A percentile compares a stretch with the other conserved stretches of the same genome.
phyloP scores from a whole-genome alignment of 2,888 invertebrate genomes.

The Philopedon plagiatum region DNA sequence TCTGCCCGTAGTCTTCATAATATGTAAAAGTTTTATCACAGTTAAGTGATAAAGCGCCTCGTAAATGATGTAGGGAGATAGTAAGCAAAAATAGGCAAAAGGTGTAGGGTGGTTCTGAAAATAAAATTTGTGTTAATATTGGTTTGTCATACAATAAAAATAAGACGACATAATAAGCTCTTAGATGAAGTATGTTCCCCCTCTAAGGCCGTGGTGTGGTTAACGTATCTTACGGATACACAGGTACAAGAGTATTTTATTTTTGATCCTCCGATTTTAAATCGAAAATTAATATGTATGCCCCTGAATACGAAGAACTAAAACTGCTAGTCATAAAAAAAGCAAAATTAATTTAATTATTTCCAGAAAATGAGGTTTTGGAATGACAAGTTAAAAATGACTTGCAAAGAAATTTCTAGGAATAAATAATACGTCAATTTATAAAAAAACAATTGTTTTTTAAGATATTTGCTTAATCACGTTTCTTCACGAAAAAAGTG shows the following conservation, averaged over 20 bases:
- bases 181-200: too few relatives aligned
- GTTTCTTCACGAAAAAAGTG: not conserved
- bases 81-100: not conserved
- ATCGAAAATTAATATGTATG: too few relatives aligned
- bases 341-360: not conserved
- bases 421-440: not conserved
- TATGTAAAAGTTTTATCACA: constrained; percentile 64
- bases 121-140: too few relatives aligned
- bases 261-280: too few relatives aligned
- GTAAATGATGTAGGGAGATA: constrained; percentile 25
- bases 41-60: constrained; percentile 42
- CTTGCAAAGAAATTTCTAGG: not conserved
- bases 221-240: too few relatives aligned
- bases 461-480: not conserved
- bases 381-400: not conserved
- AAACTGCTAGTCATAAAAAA: too few relatives aligned
- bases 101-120: not conserved
- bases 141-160: too few relatives aligned
- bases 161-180: too few relatives aligned
- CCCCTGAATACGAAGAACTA: too few relatives aligned
- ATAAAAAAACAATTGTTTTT: not conserved
- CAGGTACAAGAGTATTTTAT: too few relatives aligned
- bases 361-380: not conserved
- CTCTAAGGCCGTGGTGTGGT: too few relatives aligned
- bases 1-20: constrained; percentile 61